Conservation (phyloP, 2,113 vertebrate genomes). For the Bos indicus region DNA sequence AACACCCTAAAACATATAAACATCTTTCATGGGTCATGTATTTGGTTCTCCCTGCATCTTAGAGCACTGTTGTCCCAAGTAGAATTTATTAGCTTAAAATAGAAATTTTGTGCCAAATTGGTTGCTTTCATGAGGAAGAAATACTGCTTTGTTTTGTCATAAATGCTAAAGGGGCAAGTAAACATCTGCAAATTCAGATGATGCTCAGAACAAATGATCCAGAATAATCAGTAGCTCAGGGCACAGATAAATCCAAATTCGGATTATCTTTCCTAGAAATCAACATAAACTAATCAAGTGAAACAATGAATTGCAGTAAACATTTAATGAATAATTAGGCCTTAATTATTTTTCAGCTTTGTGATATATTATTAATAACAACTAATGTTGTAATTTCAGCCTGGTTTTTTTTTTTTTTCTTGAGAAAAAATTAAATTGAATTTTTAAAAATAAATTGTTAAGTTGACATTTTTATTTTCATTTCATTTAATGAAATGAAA, state of each 20-base stretch:
- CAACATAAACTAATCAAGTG: background rate
- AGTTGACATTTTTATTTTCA: constrained; percentile 1
- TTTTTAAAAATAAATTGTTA: background rate
- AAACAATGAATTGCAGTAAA: background rate
- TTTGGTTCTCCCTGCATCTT: background rate
- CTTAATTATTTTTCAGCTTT: background rate
- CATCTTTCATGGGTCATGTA: background rate
- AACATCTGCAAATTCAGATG: background rate
- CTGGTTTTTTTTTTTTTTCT: background rate
- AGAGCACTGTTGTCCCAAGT: background rate
- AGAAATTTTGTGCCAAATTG: background rate
- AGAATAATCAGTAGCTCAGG: background rate
- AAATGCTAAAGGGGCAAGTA: background rate
- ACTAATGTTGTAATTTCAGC: background rate
- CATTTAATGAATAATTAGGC: constrained; percentile 10
- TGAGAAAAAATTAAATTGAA: background rate
- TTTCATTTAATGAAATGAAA: background rate
- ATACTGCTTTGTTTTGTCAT: background rate
- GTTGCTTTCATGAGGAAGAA: background rate
- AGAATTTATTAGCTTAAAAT: background rate
- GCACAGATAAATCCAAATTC: background rate
- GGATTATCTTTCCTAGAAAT: background rate
- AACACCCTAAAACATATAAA: background rate
- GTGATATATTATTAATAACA: background rate
- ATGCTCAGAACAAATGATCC: background rate